phyloP scores from a whole-genome alignment of 2,888 invertebrate genomes.

The Tupiocoris notatus region DNA sequence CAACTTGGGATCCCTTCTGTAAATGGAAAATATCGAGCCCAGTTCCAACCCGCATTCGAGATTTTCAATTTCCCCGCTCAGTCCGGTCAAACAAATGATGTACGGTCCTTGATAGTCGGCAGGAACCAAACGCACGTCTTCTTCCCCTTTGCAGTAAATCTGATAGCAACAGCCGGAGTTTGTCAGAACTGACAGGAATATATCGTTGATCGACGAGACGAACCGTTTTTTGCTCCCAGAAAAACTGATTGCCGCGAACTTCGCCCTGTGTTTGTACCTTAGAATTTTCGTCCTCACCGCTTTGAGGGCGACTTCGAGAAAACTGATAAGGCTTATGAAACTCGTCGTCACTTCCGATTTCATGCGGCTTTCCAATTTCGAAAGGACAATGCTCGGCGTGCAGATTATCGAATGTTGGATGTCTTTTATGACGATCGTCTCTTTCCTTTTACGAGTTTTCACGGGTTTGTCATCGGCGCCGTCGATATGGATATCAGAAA shows the following conservation, averaged over 20 bases:
- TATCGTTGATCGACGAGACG: background rate
- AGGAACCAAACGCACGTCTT: slow-evolving; percentile 21
- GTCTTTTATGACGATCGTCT: slow-evolving; percentile 16
- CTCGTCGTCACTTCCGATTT: slow-evolving; percentile 1
- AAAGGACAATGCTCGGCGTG: slow-evolving; percentile 19
- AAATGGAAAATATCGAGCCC: slow-evolving; percentile 28
- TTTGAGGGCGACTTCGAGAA: slow-evolving; percentile 36
- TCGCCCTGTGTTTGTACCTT: slow-evolving; percentile 21
- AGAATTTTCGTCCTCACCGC: slow-evolving; percentile 17
- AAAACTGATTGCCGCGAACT: slow-evolving; percentile 20
- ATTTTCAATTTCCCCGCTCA: slow-evolving; percentile 3
- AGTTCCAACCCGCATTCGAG: slow-evolving; percentile 17
- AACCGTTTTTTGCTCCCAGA: slow-evolving; percentile 7
- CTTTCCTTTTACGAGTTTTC: slow-evolving; percentile 3
- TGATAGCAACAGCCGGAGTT: slow-evolving; percentile 35
- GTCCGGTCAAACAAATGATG: slow-evolving; percentile 19
- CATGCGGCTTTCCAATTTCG: background rate
- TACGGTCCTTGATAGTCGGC: slow-evolving; percentile 23
- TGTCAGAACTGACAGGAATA: slow-evolving; percentile 17
- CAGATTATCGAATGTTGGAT: slow-evolving; percentile 6
- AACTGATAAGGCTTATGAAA: slow-evolving; percentile 25
- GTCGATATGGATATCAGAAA: background rate
- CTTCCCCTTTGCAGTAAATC: slow-evolving; percentile 26
- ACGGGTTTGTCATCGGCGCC: background rate
- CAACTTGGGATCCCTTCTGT: slow-evolving; percentile 17